These are phyloP conservation scores for Apocheima hispidaria DNA, from an alignment of 2,888 invertebrate species.

Conservation along the genomic window DNA sequence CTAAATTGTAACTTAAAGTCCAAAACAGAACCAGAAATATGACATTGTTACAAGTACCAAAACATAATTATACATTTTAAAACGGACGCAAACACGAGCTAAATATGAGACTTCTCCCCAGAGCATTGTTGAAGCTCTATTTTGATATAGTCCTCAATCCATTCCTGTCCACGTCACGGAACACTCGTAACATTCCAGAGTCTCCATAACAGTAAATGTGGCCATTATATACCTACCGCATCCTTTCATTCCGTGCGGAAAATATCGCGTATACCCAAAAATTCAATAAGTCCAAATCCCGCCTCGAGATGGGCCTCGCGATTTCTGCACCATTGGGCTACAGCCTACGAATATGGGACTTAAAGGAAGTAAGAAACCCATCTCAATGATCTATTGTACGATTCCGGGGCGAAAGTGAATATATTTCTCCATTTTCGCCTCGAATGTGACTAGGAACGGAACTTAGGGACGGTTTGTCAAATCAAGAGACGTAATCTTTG, in stretches of 20 bases:
- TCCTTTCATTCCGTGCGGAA: slow-evolving; percentile 54
- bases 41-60: too few relatives aligned
- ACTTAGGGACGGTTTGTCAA: slow-evolving; percentile 36
- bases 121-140: slow-evolving; percentile 9
- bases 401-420: slow-evolving; percentile 64
- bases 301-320: slow-evolving; percentile 56
- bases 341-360: slow-evolving; percentile 54
- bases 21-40: too few relatives aligned
- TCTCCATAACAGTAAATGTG: slow-evolving; percentile 44
- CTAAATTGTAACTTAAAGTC: too few relatives aligned
- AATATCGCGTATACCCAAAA: slow-evolving; percentile 59
- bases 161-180: slow-evolving; percentile 23
- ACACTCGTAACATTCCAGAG: slow-evolving; percentile 29
- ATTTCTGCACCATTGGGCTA: slow-evolving; percentile 69
- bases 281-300: slow-evolving; percentile 65
- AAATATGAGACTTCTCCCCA: neutral
- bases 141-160: slow-evolving; percentile 29
- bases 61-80: too few relatives aligned
- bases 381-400: slow-evolving; percentile 67
- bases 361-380: slow-evolving; percentile 48
- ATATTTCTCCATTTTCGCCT: slow-evolving; percentile 55
- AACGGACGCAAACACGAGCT: too few relatives aligned
- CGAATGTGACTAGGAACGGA: slow-evolving; percentile 34
- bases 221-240: slow-evolving; percentile 55
- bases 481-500: slow-evolving; percentile 35